Base-by-base conservation (phyloP, 2,113 vertebrate species). In the Chloropsis hardwickii region DNA sequence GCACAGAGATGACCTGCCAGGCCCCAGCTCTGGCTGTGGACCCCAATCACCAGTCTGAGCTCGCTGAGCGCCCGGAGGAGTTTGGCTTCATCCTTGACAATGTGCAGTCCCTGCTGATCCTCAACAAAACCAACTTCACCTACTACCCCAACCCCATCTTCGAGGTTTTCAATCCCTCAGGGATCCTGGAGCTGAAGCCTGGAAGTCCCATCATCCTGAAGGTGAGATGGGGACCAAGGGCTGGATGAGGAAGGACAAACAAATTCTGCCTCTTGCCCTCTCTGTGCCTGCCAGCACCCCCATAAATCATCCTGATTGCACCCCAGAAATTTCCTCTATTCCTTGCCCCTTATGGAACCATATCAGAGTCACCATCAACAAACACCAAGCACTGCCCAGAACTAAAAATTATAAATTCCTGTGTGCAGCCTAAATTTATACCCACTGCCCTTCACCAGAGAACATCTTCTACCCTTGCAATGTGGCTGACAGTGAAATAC, bases 71-170 rank as follows among this genome's bases (percentile, higher is more conserved):
- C 37, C 99, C 99, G 0, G 98, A 99, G 33, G 99, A 99, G 96
- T 99, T 99, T 42, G 99, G 99, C 87, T 99, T 99, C 86, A 99
- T 99, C 95, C 97, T 99, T 87, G 99, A 99, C 83, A 99, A 99
- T 0, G 99, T 99, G 42, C 98, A 99, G 88, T 98, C 99, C 8
- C 97, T 99, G 85, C 98, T 99, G 71, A 98, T 99, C 20, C 99
- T 99, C 95, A 99, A 99, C 97, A 99, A 97, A 98, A 99, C 98
- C 92, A 99, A 99, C 96, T 99, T 99, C 81, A 98, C 99, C 87
- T 99, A 99, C 95, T 99, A 99, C 33, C 99, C 99, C 50, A 99
- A 99, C 90, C 99, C 99, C 0, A 97, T 99, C 88, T 99, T 99
- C 42, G 99, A 99, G 82, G 98, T 97, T 12, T 98, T 99, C 51